Evolutionary conservation across 92 coral and sea anemone species (phyloP).

Genomic region (Phenganax marumi): DNA sequence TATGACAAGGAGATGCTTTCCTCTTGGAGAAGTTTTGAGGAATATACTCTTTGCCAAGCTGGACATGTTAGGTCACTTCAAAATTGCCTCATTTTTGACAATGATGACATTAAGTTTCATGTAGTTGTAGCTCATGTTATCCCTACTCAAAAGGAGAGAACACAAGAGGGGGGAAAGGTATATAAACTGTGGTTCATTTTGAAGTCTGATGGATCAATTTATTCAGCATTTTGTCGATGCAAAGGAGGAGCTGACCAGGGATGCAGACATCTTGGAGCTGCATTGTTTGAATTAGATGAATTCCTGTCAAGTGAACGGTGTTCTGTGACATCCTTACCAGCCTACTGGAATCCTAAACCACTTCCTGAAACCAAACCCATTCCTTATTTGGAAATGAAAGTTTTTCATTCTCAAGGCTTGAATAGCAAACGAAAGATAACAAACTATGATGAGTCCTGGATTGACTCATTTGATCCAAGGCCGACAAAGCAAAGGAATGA

Average conservation of each 20-base stretch:
- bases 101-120: slow-evolving; percentile 55
- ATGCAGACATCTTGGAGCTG: slow-evolving; percentile 69
- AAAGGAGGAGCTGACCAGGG: slow-evolving; percentile 75
- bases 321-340: slow-evolving; percentile 63
- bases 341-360: slow-evolving; percentile 72
- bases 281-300: slow-evolving; percentile 65
- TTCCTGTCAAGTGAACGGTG: slow-evolving; percentile 54
- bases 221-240: slow-evolving; percentile 71
- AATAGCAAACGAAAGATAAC: slow-evolving; percentile 56
- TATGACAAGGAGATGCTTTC: slow-evolving; percentile 65
- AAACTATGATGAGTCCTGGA: slow-evolving; percentile 63
- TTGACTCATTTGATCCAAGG: slow-evolving; percentile 66
- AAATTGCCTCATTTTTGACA: slow-evolving; percentile 51
- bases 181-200: slow-evolving; percentile 65
- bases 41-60: slow-evolving; percentile 58
- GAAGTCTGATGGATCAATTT: slow-evolving; percentile 53
- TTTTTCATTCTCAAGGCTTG: slow-evolving; percentile 37
- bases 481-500: slow-evolving; percentile 60
- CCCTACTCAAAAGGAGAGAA: slow-evolving; percentile 64
- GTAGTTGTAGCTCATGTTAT: slow-evolving; percentile 63
- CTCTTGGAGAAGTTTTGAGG: slow-evolving; percentile 68
- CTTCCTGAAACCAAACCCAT: slow-evolving; percentile 56
- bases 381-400: slow-evolving; percentile 47
- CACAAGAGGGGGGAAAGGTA: slow-evolving; percentile 61
- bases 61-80: slow-evolving; percentile 61